These are phyloP conservation scores for Sternarchorhynchus goeldii DNA, from an alignment of 2,797 vertebrate genomes.

Conservation along the genomic window DNA sequence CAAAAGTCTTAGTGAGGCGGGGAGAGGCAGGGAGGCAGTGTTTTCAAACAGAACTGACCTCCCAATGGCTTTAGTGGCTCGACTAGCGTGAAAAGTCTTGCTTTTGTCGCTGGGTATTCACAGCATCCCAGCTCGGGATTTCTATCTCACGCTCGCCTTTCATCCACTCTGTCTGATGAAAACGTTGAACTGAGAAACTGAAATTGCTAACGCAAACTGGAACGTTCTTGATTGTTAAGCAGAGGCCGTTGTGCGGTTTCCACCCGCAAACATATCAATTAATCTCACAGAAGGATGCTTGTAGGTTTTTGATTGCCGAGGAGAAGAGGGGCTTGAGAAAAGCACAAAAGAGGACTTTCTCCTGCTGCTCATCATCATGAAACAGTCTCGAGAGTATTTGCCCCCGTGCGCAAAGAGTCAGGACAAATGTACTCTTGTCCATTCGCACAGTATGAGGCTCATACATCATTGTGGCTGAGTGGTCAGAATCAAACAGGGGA, in stretches of 20 bases:
- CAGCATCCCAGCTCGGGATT: conserved; percentile 41
- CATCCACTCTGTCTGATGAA: conserved; percentile 24
- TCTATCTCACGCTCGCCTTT: conserved; percentile 37
- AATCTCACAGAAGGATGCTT: conserved; percentile 57
- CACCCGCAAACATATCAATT: conserved; percentile 61
- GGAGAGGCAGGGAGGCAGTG: conserved; percentile 57
- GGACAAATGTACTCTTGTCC: conserved; percentile 79
- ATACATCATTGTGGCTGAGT: conserved; percentile 75
- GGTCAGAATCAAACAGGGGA: conserved; percentile 57
- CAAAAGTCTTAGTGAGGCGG: conserved; percentile 50
- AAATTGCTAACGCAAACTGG: conserved; percentile 46
- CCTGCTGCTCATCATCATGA: conserved; percentile 35
- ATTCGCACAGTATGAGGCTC: conserved; percentile 74
- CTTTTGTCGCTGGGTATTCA: conserved; percentile 59
- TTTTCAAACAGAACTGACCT: conserved; percentile 74
- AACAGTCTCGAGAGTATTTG: conserved; percentile 32
- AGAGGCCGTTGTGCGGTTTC: conserved; percentile 57
- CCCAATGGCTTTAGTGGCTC: conserved; percentile 65
- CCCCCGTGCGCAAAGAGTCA: conserved; percentile 62
- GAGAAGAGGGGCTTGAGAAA: conserved; percentile 48
- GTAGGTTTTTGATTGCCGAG: conserved; percentile 58
- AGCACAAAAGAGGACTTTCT: conserved; percentile 60
- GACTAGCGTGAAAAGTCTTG: conserved; percentile 57
- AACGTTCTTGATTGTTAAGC: conserved; percentile 59
- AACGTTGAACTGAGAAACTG: conserved; percentile 36